Conservation (phyloP, 1,140 invertebrate genomes). For the Pissodes strobi region DNA sequence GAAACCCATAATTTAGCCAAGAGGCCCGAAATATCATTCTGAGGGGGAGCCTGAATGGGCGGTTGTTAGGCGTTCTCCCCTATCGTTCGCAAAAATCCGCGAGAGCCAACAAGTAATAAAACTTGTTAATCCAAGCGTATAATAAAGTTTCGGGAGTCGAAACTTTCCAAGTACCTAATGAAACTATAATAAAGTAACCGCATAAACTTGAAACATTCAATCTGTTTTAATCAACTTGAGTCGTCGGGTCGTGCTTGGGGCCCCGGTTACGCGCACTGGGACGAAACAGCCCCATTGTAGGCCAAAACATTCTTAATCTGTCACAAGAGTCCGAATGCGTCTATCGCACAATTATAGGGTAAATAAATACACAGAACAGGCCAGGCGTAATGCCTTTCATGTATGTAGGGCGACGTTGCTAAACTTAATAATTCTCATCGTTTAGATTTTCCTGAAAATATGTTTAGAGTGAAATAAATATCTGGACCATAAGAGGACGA, state of each 20-base stretch:
- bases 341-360: neutral
- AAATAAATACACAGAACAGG: neutral
- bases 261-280: conserved; percentile 2
- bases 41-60: too few relatives aligned
- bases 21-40: too few relatives aligned
- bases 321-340: neutral
- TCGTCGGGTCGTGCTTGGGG: conserved; percentile 33
- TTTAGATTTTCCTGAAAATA: neutral
- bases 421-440: too few relatives aligned
- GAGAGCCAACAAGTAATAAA: conserved; percentile 31
- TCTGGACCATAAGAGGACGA: too few relatives aligned
- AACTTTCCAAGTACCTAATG: conserved; percentile 48
- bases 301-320: neutral
- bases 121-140: conserved; percentile 33
- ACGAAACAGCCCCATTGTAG: neutral
- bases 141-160: conserved; percentile 31
- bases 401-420: too few relatives aligned
- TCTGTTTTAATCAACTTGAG: conserved; percentile 56
- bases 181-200: conserved; percentile 54
- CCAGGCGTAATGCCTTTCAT: too few relatives aligned
- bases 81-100: conserved; percentile 1
- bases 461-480: too few relatives aligned
- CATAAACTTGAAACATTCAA: conserved; percentile 56
- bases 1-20: too few relatives aligned
- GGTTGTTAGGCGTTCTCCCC: too few relatives aligned